A percentile compares a stretch with the other conserved stretches of the same genome.
These are phyloP conservation scores for Stichopus chloronotus DNA, from an alignment of 35 echinoderm and acorn worm genomes.

Conservation along the genomic window DNA sequence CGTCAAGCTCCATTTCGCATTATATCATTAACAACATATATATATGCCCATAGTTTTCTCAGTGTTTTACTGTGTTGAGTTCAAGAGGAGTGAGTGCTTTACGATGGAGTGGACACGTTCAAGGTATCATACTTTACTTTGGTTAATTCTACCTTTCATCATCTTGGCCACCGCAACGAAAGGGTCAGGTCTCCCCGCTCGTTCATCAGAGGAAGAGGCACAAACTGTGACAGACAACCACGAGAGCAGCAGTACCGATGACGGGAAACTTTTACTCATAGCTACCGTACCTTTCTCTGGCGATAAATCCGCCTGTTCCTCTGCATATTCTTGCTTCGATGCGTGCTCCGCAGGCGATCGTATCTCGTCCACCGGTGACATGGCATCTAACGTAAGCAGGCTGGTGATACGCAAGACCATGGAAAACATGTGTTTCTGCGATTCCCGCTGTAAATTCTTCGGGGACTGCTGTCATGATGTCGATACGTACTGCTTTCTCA, in stretches of 20 bases:
- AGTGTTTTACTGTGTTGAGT: too few species aligned
- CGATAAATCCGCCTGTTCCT: conserved; percentile 9
- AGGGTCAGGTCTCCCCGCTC: not conserved
- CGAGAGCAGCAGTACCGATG: not conserved
- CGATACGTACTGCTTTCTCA: not conserved
- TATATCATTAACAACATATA: too few species aligned
- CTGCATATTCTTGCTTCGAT: conserved; percentile 27
- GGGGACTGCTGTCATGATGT: conserved; percentile 43
- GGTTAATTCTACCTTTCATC: not conserved
- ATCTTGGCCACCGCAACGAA: not conserved
- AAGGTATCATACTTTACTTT: not conserved
- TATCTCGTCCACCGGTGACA: not conserved
- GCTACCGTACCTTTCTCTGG: not conserved
- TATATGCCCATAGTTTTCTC: too few species aligned
- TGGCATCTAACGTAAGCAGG: not conserved
- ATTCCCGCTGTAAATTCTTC: conserved; percentile 31
- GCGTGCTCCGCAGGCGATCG: not conserved
- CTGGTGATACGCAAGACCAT: not conserved
- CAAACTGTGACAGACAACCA: not conserved
- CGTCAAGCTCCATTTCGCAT: too few species aligned
- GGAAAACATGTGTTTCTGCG: conserved; percentile 49
- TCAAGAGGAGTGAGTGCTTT: not conserved
- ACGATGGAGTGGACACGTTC: not conserved
- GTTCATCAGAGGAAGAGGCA: not conserved
- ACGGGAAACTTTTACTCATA: not conserved